Evolutionary conservation across 2,888 invertebrate genomes (phyloP).

Genomic region (Morinoia aosen): DNA sequence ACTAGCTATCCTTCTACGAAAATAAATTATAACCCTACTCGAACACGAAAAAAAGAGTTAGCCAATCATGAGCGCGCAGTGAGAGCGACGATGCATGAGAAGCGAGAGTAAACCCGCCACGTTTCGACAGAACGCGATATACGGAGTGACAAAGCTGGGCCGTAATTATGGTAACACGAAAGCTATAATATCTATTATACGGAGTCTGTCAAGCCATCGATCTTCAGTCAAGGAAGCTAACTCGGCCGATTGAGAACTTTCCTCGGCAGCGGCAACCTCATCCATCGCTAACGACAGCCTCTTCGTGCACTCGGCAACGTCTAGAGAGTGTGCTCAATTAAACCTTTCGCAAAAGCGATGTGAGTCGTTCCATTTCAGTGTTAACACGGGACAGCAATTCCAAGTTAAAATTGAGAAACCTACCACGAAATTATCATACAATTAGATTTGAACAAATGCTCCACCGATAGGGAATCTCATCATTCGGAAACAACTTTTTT

Average conservation of each 20-base stretch:
- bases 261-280: neutral
- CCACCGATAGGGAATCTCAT: too few species aligned
- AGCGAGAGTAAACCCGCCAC: neutral
- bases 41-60: neutral
- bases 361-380: too few species aligned
- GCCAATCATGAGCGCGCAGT: neutral
- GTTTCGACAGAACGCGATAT: neutral
- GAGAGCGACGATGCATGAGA: neutral
- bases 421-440: too few species aligned
- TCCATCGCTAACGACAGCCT: too few species aligned
- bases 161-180: neutral
- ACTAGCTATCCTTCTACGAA: neutral
- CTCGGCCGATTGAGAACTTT: neutral
- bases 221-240: neutral
- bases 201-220: neutral
- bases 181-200: neutral
- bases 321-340: too few species aligned
- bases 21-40: neutral
- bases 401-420: too few species aligned
- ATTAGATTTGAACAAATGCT: too few species aligned
- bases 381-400: too few species aligned
- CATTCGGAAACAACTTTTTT: too few species aligned
- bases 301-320: too few species aligned
- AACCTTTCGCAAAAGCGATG: too few species aligned
- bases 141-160: neutral